Percentiles rank a stretch among this genome's conserved stretches.
These are phyloP conservation scores for Heliconius sara DNA, from an alignment of 2,888 invertebrate genomes.

Conservation along the genomic window DNA sequence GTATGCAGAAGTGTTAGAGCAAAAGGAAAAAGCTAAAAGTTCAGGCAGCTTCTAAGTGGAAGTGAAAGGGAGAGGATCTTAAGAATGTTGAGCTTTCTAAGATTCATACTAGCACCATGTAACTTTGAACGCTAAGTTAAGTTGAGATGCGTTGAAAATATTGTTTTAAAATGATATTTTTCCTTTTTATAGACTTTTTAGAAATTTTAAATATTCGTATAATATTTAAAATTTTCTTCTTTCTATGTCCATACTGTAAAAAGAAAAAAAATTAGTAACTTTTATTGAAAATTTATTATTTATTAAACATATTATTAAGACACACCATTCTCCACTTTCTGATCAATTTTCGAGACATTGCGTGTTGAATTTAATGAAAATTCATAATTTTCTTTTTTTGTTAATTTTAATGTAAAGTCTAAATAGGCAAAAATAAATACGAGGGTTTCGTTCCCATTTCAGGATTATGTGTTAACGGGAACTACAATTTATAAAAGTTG, in stretches of 20 bases:
- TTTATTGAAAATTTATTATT: no score
- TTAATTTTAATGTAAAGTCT: no score
- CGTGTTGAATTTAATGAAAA: no score
- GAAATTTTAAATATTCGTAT: background rate
- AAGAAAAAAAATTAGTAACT: no score
- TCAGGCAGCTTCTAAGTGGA: constrained; percentile 17
- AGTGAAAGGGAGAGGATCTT: constrained; percentile 33
- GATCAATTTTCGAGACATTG: no score
- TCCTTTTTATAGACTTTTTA: background rate
- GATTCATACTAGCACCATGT: background rate
- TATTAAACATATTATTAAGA: no score
- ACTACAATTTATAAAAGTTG: no score
- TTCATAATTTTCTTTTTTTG: no score
- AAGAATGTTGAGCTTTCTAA: constrained; percentile 28
- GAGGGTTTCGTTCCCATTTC: no score
- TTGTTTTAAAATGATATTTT: background rate
- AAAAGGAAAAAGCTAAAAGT: constrained; percentile 24
- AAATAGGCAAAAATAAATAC: no score
- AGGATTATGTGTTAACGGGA: no score
- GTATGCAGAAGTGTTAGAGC: constrained; percentile 27
- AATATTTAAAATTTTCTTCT: background rate
- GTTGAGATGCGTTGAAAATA: constrained; percentile 2
- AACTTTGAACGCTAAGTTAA: constrained; percentile 9
- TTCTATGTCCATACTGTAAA: background rate
- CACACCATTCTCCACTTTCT: no score